phyloP scores from a whole-genome alignment of 2,888 invertebrate species.

The Ypsolopha sequella region DNA sequence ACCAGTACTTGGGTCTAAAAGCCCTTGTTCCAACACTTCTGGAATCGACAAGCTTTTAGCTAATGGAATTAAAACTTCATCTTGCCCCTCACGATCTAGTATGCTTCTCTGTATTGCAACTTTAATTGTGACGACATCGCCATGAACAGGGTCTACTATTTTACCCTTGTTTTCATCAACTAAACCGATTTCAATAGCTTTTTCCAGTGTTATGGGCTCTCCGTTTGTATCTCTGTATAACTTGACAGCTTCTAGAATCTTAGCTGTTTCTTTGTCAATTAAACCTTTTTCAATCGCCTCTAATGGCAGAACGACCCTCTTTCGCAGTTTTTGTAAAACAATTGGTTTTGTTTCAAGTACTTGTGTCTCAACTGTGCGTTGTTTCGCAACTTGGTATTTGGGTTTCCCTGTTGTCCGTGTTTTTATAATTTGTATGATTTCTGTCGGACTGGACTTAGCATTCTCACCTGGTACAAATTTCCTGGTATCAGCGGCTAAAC shows the following conservation, averaged over 20 bases:
- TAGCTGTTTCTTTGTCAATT: conserved; percentile 81
- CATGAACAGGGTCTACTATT: conserved; percentile 86
- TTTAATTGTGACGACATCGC: conserved; percentile 82
- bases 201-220: conserved; percentile 76
- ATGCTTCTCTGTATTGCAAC: conserved; percentile 89
- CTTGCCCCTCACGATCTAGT: conserved; percentile 80
- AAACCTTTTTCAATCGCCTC: conserved; percentile 85
- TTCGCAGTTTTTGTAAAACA: conserved; percentile 82
- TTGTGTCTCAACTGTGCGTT: conserved; percentile 67
- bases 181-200: conserved; percentile 78
- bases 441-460: conserved; percentile 29
- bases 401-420: conserved; percentile 72
- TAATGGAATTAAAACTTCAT: conserved; percentile 82
- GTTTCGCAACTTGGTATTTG: conserved; percentile 75
- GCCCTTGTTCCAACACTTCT: conserved; percentile 87
- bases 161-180: conserved; percentile 81
- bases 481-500: conserved; percentile 44
- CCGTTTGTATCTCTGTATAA: conserved; percentile 70
- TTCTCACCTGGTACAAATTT: conserved; percentile 23
- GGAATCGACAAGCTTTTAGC: conserved; percentile 86
- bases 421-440: conserved; percentile 71
- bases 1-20: conserved; percentile 79
- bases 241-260: conserved; percentile 74
- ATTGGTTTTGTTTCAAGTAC: conserved; percentile 77
- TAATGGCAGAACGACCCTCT: conserved; percentile 78